Evolutionary conservation across 2,888 invertebrate species (phyloP).

Genomic region (Ptychoptera contaminata): DNA sequence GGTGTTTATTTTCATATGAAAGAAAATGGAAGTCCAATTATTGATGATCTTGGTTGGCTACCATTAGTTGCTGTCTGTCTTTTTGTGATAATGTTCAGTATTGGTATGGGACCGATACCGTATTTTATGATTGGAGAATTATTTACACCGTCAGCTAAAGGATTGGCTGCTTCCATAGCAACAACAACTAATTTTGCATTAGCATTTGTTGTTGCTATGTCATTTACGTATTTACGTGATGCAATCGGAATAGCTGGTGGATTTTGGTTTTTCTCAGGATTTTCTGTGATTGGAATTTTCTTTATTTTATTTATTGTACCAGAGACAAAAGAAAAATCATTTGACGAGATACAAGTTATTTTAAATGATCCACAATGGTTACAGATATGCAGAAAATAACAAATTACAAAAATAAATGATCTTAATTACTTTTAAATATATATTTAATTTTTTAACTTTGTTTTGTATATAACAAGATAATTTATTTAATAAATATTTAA

Average conservation of each 20-base stretch:
- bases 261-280: conserved; percentile 49
- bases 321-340: conserved; percentile 51
- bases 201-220: conserved; percentile 55
- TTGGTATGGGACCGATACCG: conserved; percentile 70
- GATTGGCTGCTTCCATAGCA: conserved; percentile 52
- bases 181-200: conserved; percentile 60
- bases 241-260: conserved; percentile 39
- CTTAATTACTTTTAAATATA: no score
- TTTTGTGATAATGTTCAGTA: conserved; percentile 55
- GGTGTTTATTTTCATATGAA: conserved; percentile 42
- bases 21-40: conserved; percentile 8
- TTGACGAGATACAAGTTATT: conserved; percentile 42
- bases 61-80: conserved; percentile 36
- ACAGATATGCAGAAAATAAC: no score
- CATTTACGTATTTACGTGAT: conserved; percentile 37
- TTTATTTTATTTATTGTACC: conserved; percentile 40
- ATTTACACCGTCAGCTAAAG: conserved; percentile 54
- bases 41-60: background rate
- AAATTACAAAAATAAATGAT: no score
- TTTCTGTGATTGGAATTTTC: conserved; percentile 40
- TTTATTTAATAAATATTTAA: no score
- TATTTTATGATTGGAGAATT: conserved; percentile 48
- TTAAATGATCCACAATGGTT: no score
- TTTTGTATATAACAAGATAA: no score
- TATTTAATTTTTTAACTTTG: no score